phyloP scores from a whole-genome alignment of 2,888 invertebrate species.

The Agelastica alni region DNA sequence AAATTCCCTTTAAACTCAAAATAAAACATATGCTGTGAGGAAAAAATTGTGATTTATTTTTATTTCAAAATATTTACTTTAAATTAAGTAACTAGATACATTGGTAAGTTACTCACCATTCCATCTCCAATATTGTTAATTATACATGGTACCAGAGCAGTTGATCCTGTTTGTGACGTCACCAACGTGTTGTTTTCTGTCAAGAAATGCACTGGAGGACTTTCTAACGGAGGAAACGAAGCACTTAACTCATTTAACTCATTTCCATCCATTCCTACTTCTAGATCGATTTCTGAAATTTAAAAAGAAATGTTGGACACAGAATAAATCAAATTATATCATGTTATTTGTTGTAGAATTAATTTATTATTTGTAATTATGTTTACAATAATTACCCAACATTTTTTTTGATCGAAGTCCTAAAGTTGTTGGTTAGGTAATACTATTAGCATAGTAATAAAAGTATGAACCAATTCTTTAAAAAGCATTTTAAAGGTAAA shows the following conservation, averaged over 20 bases:
- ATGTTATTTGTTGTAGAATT: too few relatives aligned
- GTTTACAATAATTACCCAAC: too few relatives aligned
- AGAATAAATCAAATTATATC: too few relatives aligned
- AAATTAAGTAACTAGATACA: too few relatives aligned
- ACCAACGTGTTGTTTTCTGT: slow-evolving; percentile 82
- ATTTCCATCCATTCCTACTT: slow-evolving; percentile 48
- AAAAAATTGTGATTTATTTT: too few relatives aligned
- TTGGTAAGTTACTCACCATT: slow-evolving; percentile 83
- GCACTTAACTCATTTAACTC: slow-evolving; percentile 53
- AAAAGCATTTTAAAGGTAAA: slow-evolving; percentile 32
- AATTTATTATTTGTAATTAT: too few relatives aligned
- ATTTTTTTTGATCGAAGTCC: too few relatives aligned
- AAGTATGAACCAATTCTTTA: slow-evolving; percentile 22
- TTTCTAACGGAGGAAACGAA: slow-evolving; percentile 55
- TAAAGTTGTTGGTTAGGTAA: too few relatives aligned
- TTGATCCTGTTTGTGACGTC: slow-evolving; percentile 83
- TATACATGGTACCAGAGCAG: slow-evolving; percentile 80
- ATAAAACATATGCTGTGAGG: too few relatives aligned
- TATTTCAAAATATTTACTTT: too few relatives aligned
- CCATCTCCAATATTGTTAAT: slow-evolving; percentile 87
- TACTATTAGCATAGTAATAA: slow-evolving; percentile 28
- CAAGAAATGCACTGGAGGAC: slow-evolving; percentile 75
- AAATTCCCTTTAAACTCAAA: too few relatives aligned
- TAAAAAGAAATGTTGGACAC: too few relatives aligned
- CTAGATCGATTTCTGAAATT: slow-evolving; percentile 37